A percentile compares a stretch with the other conserved stretches of the same genome.
These are phyloP conservation scores for Albula glossodonta DNA, from an alignment of 2,113 vertebrate genomes.

Conservation along the genomic window DNA sequence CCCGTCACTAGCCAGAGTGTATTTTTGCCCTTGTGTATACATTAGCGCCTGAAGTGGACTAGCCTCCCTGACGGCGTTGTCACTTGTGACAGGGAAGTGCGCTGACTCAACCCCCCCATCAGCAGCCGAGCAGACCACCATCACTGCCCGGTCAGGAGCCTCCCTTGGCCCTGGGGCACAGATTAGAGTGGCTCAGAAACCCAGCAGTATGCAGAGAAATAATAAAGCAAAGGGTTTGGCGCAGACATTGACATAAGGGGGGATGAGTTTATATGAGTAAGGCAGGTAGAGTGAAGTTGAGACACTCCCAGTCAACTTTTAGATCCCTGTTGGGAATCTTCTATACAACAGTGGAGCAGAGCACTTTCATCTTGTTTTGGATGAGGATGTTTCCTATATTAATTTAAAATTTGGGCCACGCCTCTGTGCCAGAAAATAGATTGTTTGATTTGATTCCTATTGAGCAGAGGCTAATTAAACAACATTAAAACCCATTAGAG, in stretches of 20 bases:
- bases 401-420: conserved; percentile 7
- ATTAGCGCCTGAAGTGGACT: not conserved
- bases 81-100: not conserved
- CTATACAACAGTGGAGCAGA: not conserved
- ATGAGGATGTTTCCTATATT: not conserved
- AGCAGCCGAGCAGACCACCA: not conserved
- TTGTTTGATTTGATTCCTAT: conserved; percentile 14
- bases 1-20: too few species aligned
- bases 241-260: not conserved
- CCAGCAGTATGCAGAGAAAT: not conserved
- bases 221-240: not conserved
- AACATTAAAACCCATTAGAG: not conserved
- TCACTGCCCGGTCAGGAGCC: not conserved
- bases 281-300: not conserved
- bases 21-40: not conserved
- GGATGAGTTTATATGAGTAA: not conserved
- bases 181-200: not conserved
- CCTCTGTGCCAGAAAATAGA: conserved; percentile 10
- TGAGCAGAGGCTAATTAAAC: conserved; percentile 14
- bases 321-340: not conserved
- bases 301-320: not conserved
- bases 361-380: not conserved
- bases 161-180: not conserved
- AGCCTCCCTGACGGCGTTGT: not conserved
- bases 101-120: not conserved